Conservation (phyloP, 2,797 vertebrate genomes). For the Toxotes lorentzi region DNA sequence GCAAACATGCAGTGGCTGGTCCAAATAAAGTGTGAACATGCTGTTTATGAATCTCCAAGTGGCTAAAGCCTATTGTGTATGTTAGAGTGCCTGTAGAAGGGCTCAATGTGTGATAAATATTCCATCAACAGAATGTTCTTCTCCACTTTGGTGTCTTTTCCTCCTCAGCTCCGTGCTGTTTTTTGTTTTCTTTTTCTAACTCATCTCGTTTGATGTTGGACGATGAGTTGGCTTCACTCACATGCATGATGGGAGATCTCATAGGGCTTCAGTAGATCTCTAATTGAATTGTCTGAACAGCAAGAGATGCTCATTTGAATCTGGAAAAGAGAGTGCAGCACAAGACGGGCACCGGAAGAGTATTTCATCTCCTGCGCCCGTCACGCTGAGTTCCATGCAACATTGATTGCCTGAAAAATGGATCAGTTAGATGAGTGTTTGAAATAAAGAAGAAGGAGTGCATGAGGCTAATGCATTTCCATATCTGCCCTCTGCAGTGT, state of each 20-base stretch:
- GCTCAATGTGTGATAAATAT: slow-evolving; percentile 45
- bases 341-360: slow-evolving; percentile 46
- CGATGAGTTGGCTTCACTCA: slow-evolving; percentile 47
- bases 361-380: slow-evolving; percentile 50
- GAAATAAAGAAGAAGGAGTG: slow-evolving; percentile 56
- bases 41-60: slow-evolving; percentile 58
- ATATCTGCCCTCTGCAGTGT: slow-evolving; percentile 48
- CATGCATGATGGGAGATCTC: slow-evolving; percentile 71
- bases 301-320: slow-evolving; percentile 57
- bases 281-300: slow-evolving; percentile 79
- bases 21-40: slow-evolving; percentile 42
- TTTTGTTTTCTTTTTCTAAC: background rate
- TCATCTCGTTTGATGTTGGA: slow-evolving; percentile 43
- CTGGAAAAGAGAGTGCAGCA: background rate
- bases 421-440: slow-evolving; percentile 69
- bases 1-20: slow-evolving; percentile 10
- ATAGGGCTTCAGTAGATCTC: slow-evolving; percentile 62
- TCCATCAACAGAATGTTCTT: slow-evolving; percentile 26
- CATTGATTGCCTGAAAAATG: slow-evolving; percentile 71
- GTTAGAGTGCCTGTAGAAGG: slow-evolving; percentile 2
- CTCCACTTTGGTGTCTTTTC: slow-evolving; percentile 15
- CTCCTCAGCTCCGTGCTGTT: slow-evolving; percentile 5
- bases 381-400: slow-evolving; percentile 64
- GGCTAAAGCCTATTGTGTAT: slow-evolving; percentile 30
- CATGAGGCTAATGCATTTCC: slow-evolving; percentile 37